phyloP scores from a whole-genome alignment of 2,888 invertebrate species.

The Athripsodes cinereus region DNA sequence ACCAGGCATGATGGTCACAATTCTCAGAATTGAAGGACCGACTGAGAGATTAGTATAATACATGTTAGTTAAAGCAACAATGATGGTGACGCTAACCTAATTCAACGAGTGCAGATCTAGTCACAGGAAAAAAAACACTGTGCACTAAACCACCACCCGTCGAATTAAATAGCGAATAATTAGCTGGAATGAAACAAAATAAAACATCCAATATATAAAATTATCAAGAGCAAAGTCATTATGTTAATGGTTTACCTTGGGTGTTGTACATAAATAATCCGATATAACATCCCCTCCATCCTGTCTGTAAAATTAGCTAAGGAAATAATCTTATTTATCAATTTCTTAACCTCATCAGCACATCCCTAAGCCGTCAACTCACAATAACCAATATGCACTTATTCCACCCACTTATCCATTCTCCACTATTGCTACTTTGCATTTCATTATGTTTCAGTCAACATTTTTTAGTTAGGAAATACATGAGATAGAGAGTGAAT shows the following conservation, averaged over 20 bases:
- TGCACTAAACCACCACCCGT: slow-evolving; percentile 71
- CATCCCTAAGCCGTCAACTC: no score
- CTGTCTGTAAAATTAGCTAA: not conserved
- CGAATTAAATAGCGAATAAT: slow-evolving; percentile 35
- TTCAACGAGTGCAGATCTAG: slow-evolving; percentile 89
- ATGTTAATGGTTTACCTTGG: slow-evolving; percentile 24
- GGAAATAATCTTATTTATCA: not conserved
- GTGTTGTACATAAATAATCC: slow-evolving; percentile 21
- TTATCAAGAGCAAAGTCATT: no score
- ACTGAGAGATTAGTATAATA: no score
- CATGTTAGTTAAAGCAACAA: no score
- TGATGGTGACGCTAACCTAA: not conserved
- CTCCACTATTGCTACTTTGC: no score
- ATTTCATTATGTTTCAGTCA: no score
- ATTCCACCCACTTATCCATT: no score
- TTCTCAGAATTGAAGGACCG: no score
- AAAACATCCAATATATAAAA: not conserved
- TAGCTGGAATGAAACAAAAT: not conserved
- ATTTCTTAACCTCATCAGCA: not conserved
- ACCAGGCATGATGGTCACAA: no score
- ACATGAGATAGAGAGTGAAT: no score
- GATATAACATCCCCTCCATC: slow-evolving; percentile 14
- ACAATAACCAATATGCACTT: no score
- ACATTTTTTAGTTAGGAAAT: no score
- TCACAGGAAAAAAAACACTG: slow-evolving; percentile 59